Conservation (phyloP, 1,140 invertebrate genomes). For the Bombyx mandarina region DNA sequence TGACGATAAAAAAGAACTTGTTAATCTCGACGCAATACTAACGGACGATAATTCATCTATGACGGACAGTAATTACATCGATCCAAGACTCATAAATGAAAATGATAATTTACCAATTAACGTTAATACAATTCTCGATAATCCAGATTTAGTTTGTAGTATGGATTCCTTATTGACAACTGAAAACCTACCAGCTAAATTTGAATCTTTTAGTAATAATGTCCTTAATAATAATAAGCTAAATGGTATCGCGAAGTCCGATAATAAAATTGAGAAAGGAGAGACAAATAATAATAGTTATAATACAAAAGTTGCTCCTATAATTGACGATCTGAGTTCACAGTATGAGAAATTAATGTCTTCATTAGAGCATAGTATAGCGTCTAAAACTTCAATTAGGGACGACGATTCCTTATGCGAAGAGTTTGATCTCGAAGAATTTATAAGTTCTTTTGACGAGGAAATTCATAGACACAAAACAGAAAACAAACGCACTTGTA, state of each 20-base stretch:
- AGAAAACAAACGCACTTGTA: slow-evolving; percentile 54
- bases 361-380: slow-evolving; percentile 66
- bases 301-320: slow-evolving; percentile 31
- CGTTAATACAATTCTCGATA: slow-evolving; percentile 61
- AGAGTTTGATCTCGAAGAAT: slow-evolving; percentile 67
- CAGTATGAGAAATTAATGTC: slow-evolving; percentile 69
- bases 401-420: slow-evolving; percentile 67
- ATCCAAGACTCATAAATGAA: slow-evolving; percentile 63
- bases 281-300: slow-evolving; percentile 45
- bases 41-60: slow-evolving; percentile 54
- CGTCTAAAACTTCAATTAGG: slow-evolving; percentile 58
- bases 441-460: slow-evolving; percentile 67
- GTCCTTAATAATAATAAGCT: slow-evolving; percentile 23
- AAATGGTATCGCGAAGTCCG: slow-evolving; percentile 12
- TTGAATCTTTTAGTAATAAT: slow-evolving; percentile 53
- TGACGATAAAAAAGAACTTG: slow-evolving; percentile 50
- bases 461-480: slow-evolving; percentile 57
- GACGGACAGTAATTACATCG: slow-evolving; percentile 64
- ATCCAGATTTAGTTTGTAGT: slow-evolving; percentile 63
- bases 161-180: slow-evolving; percentile 63
- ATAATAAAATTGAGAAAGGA: slow-evolving; percentile 26
- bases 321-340: slow-evolving; percentile 52
- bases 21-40: slow-evolving; percentile 55
- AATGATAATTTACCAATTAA: slow-evolving; percentile 64
- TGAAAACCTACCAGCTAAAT: slow-evolving; percentile 59